phyloP scores from a whole-genome alignment of 1,140 invertebrate genomes.

The Hydropsyche tenuis region DNA sequence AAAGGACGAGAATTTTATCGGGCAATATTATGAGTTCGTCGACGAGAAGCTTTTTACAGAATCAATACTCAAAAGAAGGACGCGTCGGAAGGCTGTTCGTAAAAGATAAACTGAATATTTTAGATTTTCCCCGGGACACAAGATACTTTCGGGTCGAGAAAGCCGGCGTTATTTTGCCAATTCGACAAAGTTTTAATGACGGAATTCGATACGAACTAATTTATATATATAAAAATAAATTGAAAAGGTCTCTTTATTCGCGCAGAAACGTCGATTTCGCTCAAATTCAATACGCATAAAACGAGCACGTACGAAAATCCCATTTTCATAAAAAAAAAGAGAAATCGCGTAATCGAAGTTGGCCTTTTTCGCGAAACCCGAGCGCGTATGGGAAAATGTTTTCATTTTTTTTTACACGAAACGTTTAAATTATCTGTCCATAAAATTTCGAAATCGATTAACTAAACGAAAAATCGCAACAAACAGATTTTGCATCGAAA shows the following conservation, averaged over 20 bases:
- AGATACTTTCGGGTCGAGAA: background rate
- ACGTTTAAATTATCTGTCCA: too few relatives aligned
- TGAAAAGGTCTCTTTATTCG: too few relatives aligned
- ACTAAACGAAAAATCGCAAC: too few relatives aligned
- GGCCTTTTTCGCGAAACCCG: background rate
- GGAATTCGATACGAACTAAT: conserved; percentile 29
- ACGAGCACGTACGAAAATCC: too few relatives aligned
- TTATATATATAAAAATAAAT: background rate
- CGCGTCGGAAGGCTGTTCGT: conserved; percentile 16
- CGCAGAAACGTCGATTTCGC: too few relatives aligned
- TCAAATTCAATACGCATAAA: too few relatives aligned
- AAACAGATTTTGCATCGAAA: too few relatives aligned
- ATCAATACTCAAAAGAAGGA: conserved; percentile 13
- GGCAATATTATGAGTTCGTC: conserved; percentile 12
- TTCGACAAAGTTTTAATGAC: conserved; percentile 28
- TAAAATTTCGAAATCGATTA: too few relatives aligned
- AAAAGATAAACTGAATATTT: conserved; percentile 34
- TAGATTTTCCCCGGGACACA: background rate
- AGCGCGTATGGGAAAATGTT: background rate
- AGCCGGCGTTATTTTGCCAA: background rate
- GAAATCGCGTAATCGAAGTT: too few relatives aligned
- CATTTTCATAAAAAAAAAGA: too few relatives aligned
- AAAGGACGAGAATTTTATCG: too few relatives aligned
- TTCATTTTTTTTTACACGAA: too few relatives aligned
- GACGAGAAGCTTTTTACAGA: conserved; percentile 8